Percentiles rank a stretch among this genome's conserved stretches.
These are phyloP conservation scores for Dallia pectoralis DNA, from an alignment of 2,797 vertebrate species.

Conservation along the genomic window DNA sequence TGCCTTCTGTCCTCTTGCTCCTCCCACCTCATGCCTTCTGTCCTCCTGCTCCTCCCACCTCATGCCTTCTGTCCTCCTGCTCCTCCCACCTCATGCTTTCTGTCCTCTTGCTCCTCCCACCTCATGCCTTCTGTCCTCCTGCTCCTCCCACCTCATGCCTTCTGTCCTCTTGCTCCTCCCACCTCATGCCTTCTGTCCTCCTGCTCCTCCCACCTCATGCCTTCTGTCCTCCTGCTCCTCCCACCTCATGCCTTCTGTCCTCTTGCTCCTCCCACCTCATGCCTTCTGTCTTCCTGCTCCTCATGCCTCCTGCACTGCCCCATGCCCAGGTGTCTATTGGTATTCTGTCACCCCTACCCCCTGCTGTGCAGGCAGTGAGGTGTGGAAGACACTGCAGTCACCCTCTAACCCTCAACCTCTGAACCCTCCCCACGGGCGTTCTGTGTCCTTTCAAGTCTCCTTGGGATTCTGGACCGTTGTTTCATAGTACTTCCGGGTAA, in stretches of 20 bases:
- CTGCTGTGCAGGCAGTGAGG: slow-evolving; percentile 33
- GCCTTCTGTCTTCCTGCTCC: too few species aligned
- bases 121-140: neutral
- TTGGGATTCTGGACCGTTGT: too few species aligned
- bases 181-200: too few species aligned
- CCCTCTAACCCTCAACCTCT: slow-evolving; percentile 14
- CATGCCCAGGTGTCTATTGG: slow-evolving; percentile 25
- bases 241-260: neutral
- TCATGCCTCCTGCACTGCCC: neutral
- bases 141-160: neutral
- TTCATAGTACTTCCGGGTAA: too few species aligned
- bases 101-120: too few species aligned
- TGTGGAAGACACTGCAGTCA: slow-evolving; percentile 43
- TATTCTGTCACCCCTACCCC: slow-evolving; percentile 32
- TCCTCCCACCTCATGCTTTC: slow-evolving; percentile 23
- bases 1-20: neutral
- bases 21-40: neutral
- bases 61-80: neutral
- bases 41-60: neutral
- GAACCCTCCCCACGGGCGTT: neutral
- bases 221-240: neutral
- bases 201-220: neutral
- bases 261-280: slow-evolving; percentile 21
- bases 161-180: slow-evolving; percentile 10
- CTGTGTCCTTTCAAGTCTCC: neutral